These are phyloP conservation scores for Pogoniulus pusillus DNA, from an alignment of 2,797 vertebrate species.

Conservation along the genomic window DNA sequence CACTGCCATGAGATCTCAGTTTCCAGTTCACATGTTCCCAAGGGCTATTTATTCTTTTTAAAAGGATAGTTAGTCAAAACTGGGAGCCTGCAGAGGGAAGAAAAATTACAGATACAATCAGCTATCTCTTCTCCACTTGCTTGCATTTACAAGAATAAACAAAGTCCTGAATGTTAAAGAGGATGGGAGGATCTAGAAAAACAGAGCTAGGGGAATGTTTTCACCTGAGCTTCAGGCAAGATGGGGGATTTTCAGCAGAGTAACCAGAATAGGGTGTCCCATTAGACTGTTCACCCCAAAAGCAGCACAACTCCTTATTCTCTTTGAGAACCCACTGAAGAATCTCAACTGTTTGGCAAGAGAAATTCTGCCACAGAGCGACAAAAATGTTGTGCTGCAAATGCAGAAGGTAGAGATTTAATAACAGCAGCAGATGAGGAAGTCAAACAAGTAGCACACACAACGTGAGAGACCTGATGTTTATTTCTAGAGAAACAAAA, in stretches of 20 bases:
- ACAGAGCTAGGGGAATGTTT: neutral
- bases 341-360: neutral
- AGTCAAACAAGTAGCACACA: neutral
- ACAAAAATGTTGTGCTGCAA: neutral
- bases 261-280: neutral
- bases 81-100: constrained; percentile 14
- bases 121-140: constrained; percentile 34
- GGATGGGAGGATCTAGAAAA: neutral
- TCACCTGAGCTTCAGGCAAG: neutral
- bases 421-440: neutral
- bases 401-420: neutral
- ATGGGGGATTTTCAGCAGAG: neutral
- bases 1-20: constrained; percentile 37
- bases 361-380: neutral
- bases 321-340: neutral
- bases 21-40: constrained; percentile 54
- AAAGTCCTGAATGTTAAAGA: constrained; percentile 29
- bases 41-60: constrained; percentile 60
- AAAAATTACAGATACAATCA: constrained; percentile 53
- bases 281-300: neutral
- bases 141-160: constrained; percentile 26
- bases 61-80: constrained; percentile 57
- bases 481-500: neutral
- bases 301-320: neutral
- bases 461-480: neutral